Percentiles rank a stretch among this genome's conserved stretches.
Evolutionary conservation across 2,797 vertebrate species (phyloP).

Genomic region (Danio kyathit): DNA sequence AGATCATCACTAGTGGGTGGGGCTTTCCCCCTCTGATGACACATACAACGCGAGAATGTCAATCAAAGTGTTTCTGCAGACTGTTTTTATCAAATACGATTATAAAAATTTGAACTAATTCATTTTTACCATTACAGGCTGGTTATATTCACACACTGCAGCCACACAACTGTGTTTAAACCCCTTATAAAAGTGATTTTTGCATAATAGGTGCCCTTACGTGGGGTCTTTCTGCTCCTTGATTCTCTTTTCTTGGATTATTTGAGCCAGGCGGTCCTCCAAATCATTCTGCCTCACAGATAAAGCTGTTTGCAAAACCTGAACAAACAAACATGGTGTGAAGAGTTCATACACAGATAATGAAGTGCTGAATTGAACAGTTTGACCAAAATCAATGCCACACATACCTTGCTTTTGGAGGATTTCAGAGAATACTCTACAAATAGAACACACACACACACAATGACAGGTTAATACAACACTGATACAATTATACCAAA

Average conservation of each 20-base stretch:
- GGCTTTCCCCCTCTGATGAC: no score
- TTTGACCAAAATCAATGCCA: neutral
- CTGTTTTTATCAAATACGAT: no score
- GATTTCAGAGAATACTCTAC: constrained; percentile 88
- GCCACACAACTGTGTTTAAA: no score
- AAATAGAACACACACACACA: constrained; percentile 59
- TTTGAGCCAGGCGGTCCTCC: constrained; percentile 80
- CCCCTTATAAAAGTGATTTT: no score
- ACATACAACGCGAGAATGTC: no score
- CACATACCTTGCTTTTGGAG: constrained; percentile 91
- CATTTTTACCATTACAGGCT: no score
- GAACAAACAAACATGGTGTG: constrained; percentile 18
- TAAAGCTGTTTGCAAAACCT: constrained; percentile 87
- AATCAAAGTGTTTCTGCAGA: no score
- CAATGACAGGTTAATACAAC: neutral
- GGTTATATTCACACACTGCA: no score
- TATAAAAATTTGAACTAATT: no score
- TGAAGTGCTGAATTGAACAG: neutral
- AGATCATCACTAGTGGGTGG: no score
- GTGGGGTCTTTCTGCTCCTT: constrained; percentile 83
- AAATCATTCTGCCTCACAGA: constrained; percentile 76
- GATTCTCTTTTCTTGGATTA: constrained; percentile 90
- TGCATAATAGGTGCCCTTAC: constrained; percentile 70
- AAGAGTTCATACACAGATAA: neutral
- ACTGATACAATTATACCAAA: neutral